phyloP scores from a whole-genome alignment of 1,140 invertebrate genomes.

The Phenacoccus solenopsis region DNA sequence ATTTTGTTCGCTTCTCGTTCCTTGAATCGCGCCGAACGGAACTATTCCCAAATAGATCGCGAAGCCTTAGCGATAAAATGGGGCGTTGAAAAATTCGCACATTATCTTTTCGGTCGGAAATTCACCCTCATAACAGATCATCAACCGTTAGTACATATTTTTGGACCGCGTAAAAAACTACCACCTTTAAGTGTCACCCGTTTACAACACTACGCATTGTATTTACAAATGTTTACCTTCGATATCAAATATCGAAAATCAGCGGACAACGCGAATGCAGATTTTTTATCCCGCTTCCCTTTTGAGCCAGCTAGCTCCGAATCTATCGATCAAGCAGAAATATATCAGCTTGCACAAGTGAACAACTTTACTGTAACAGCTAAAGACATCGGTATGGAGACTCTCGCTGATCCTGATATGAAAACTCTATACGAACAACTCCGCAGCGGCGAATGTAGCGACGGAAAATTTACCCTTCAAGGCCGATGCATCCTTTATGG shows the following conservation, averaged over 20 bases:
- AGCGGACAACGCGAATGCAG: conserved; percentile 27
- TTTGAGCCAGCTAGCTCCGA: not conserved
- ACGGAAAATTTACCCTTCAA: not conserved
- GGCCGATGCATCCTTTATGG: no score
- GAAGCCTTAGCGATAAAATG: conserved; percentile 37
- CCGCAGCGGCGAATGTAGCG: no score
- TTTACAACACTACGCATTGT: conserved; percentile 31
- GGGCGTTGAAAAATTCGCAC: conserved; percentile 36
- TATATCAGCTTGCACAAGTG: not conserved
- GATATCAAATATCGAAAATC: conserved; percentile 29
- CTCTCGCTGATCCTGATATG: no score
- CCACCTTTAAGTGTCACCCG: conserved; percentile 28
- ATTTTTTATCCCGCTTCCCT: conserved; percentile 29
- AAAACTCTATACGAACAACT: no score
- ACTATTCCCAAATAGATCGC: conserved; percentile 37
- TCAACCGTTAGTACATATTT: conserved; percentile 37
- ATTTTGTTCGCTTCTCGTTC: conserved; percentile 36
- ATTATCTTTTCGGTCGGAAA: conserved; percentile 36
- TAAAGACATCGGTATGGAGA: no score
- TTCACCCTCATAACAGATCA: conserved; percentile 38
- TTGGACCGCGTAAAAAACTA: conserved; percentile 30
- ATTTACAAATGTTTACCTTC: conserved; percentile 32
- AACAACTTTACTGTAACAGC: not conserved
- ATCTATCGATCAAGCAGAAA: not conserved
- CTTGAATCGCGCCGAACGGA: conserved; percentile 33